These are phyloP conservation scores for Grantiella picta DNA, from an alignment of 2,113 vertebrate genomes.

Conservation along the genomic window DNA sequence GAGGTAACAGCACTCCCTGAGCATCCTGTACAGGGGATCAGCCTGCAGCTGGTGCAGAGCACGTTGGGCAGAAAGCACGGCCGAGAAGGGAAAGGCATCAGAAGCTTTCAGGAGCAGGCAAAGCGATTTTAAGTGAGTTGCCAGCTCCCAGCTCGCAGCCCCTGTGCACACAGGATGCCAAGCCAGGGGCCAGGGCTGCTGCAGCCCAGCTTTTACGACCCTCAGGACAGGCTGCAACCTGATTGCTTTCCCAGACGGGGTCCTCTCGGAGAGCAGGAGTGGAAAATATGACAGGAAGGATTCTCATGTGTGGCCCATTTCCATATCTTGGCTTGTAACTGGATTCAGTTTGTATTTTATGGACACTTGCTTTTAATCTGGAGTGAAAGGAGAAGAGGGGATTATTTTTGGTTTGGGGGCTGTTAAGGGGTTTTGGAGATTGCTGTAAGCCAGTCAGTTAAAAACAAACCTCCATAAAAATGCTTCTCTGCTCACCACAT, in stretches of 20 bases:
- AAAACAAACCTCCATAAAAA: conserved; percentile 35
- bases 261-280: neutral
- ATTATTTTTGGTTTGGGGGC: conserved; percentile 11
- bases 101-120: neutral
- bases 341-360: conserved; percentile 4
- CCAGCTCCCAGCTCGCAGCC: neutral
- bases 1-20: neutral
- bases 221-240: conserved; percentile 36
- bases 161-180: accelerated
- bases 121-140: neutral
- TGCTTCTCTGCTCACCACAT: neutral
- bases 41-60: neutral
- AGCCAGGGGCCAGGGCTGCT: neutral
- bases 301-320: conserved; percentile 62
- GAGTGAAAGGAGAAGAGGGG: conserved; percentile 32
- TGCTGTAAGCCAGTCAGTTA: conserved; percentile 25
- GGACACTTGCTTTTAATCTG: conserved; percentile 53
- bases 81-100: neutral
- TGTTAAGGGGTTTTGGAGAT: conserved; percentile 16
- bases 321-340: conserved; percentile 42
- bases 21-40: neutral
- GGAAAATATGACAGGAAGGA: conserved; percentile 63
- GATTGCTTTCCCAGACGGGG: conserved; percentile 18
- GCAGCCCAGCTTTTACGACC: neutral
- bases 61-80: neutral